Evolutionary conservation across 2,797 vertebrate genomes (phyloP).

Genomic region (Cynopterus sphinx): DNA sequence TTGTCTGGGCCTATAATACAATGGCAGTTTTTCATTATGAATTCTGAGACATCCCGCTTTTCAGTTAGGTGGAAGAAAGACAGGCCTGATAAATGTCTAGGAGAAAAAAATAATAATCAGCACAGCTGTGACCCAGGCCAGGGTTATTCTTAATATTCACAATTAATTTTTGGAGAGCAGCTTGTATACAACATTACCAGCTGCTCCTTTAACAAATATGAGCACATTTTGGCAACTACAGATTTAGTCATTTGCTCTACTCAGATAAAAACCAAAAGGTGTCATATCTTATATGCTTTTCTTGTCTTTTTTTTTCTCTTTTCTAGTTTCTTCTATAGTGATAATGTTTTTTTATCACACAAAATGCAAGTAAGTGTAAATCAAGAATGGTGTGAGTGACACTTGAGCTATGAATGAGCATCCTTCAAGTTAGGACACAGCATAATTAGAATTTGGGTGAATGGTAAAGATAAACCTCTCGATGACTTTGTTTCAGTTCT

Average conservation of each 20-base stretch:
- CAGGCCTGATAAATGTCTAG: constrained; percentile 62
- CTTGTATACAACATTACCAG: constrained; percentile 78
- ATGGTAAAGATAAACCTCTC: background rate
- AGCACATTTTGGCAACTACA: constrained; percentile 72
- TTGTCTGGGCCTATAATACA: constrained; percentile 38
- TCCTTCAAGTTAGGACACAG: background rate
- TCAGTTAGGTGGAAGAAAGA: constrained; percentile 45
- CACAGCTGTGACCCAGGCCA: constrained; percentile 71
- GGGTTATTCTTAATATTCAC: constrained; percentile 83
- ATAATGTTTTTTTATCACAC: constrained; percentile 44
- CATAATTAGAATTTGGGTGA: constrained; percentile 12
- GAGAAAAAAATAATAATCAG: constrained; percentile 56
- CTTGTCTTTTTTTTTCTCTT: constrained; percentile 31
- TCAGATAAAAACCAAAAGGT: constrained; percentile 60
- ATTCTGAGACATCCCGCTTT: constrained; percentile 54
- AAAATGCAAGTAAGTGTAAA: constrained; percentile 43
- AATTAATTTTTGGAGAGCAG: constrained; percentile 83
- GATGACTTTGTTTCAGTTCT: background rate
- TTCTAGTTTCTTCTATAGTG: constrained; percentile 43
- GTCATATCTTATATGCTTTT: constrained; percentile 43
- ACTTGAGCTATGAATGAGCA: background rate
- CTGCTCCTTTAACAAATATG: constrained; percentile 78
- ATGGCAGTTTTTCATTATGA: constrained; percentile 50
- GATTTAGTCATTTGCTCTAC: constrained; percentile 69
- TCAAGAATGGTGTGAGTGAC: background rate